Evolutionary conservation across 2,888 invertebrate genomes (phyloP), one percentile per base, ranked within the genome.

Genomic region (Hydrotaea diabolus): DNA sequence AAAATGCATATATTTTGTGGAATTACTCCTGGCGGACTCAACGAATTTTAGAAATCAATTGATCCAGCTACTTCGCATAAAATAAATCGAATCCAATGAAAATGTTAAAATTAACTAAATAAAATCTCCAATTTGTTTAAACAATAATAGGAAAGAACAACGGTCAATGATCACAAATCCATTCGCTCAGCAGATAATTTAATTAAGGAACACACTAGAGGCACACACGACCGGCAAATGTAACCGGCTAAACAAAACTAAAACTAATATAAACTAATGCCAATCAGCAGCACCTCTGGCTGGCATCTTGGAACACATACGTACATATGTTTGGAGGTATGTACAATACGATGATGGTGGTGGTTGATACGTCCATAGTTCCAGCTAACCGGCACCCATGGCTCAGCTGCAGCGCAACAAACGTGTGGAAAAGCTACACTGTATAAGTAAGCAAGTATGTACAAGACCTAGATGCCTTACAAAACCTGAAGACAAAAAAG

Each of bases 201-300:
- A 72, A 77, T 55, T 46, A n/a, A 43, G 19, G 57, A 80, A 72
- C 13, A 55, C 69, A 76, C n/a, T 66, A 76, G 69, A 69, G 21
- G 49, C 31, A 36, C 73, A 69, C 73, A 73, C 85, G 76, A 85
- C 85, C 83, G 76, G 80, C 77, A 80, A 80, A 85, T 78, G 11
- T 76, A 83, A 62, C 85, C 85, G 85, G 85, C 80, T 31, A 80
- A 82, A 46, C 77, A 73, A 78, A 83, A 85, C 85, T 85, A 73
- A 82, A 39, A 43, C 46, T 75, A 26, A 66, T 71, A 72, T 15
- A 85, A 82, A 66, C 57, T 57, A 80, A 77, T 71, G 64, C 23
- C 73, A 74, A 78, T 49, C 57, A 59, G 9, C 73, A 72, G 71
- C 69, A 57, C 59, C 77, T 66, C 57, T 62, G 49, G 62, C 21